These are phyloP conservation scores for Amia ocellicauda DNA, from an alignment of 2,113 vertebrate species.

Conservation along the genomic window DNA sequence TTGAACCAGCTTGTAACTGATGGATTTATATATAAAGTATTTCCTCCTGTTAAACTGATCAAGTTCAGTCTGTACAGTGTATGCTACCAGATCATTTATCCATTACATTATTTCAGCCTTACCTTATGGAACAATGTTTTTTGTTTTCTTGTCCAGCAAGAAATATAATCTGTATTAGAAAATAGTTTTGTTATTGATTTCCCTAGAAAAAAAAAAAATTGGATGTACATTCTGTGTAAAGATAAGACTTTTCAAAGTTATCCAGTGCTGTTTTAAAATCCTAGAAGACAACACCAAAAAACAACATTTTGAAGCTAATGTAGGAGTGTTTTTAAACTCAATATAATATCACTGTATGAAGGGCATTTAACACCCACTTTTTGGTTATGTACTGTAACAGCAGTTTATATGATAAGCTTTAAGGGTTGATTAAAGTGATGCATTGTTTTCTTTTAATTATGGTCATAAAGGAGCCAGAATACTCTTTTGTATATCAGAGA, in stretches of 20 bases:
- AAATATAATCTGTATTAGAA: constrained; percentile 8
- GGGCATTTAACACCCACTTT: no score
- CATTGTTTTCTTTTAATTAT: constrained; percentile 66
- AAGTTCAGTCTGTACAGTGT: constrained; percentile 55
- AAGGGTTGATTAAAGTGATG: constrained; percentile 46
- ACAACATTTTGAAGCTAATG: not conserved
- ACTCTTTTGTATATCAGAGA: constrained; percentile 78
- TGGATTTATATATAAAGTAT: constrained; percentile 46
- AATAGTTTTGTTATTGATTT: no score
- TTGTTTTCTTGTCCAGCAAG: no score
- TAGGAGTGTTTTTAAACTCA: not conserved
- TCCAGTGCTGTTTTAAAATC: not conserved
- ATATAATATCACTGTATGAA: no score
- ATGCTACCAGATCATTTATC: constrained; percentile 57
- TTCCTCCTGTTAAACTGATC: constrained; percentile 56
- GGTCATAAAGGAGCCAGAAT: constrained; percentile 74
- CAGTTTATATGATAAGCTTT: not conserved
- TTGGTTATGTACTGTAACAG: no score
- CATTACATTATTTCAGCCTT: constrained; percentile 55
- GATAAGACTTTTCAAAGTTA: not conserved
- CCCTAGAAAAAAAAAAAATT: not conserved
- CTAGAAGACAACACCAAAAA: not conserved
- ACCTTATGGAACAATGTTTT: constrained; percentile 51
- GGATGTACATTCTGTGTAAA: not conserved
- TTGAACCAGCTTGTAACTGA: constrained; percentile 19